Conservation (phyloP, 2,113 vertebrate species). For the Acanthisitta chloris region DNA sequence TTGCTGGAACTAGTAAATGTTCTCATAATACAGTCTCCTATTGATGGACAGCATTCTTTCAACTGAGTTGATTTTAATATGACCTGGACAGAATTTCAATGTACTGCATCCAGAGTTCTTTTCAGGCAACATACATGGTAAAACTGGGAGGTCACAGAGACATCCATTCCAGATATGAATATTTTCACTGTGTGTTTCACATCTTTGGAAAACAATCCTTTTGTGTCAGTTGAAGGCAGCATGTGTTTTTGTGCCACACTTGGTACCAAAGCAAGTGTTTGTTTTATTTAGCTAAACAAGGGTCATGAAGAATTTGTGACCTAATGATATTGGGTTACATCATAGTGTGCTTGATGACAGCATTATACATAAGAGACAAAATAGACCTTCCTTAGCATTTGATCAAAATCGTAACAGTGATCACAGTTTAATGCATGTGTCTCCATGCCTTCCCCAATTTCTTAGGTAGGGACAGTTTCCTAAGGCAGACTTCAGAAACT, state of each 20-base stretch:
- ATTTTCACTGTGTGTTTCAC: neutral
- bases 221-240: neutral
- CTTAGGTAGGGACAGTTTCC: neutral
- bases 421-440: fast-evolving
- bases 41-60: neutral
- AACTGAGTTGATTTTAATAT: neutral
- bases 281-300: neutral
- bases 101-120: neutral
- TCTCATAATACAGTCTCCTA: neutral
- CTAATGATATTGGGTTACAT: neutral
- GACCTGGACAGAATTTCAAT: neutral
- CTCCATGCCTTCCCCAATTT: neutral
- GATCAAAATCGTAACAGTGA: neutral
- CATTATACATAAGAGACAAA: fast-evolving
- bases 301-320: neutral
- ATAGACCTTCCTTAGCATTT: neutral
- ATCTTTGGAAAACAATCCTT: neutral
- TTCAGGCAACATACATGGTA: neutral
- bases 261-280: neutral
- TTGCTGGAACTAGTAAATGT: neutral
- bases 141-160: neutral
- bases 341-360: neutral
- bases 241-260: neutral
- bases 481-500: neutral
- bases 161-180: fast-evolving